Conservation (phyloP, 2,888 invertebrate species). For the Brenthis hecate region DNA sequence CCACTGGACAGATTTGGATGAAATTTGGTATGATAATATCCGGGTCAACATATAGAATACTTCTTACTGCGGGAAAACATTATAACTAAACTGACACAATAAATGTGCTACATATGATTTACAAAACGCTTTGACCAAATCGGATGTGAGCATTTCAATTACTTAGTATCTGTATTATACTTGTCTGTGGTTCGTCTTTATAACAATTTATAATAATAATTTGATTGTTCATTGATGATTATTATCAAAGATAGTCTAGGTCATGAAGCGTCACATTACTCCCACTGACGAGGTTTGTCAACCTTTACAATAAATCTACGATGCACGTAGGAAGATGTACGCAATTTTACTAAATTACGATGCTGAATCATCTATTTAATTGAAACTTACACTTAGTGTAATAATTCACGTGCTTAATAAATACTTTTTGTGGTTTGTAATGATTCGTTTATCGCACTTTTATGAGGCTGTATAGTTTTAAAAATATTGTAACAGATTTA, state of each 20-base stretch:
- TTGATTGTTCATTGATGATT: constrained; percentile 9
- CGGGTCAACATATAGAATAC: too few relatives aligned
- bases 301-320: constrained; percentile 26
- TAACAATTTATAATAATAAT: constrained; percentile 15
- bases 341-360: constrained; percentile 30
- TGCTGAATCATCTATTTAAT: constrained; percentile 13
- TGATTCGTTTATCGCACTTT: too few relatives aligned
- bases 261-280: constrained; percentile 25
- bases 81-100: too few relatives aligned
- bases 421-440: too few relatives aligned
- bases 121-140: too few relatives aligned
- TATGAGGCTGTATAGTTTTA: too few relatives aligned
- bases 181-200: constrained; percentile 2
- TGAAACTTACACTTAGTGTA: neutral
- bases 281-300: constrained; percentile 30
- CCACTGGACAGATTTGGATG: too few relatives aligned
- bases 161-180: constrained; percentile 1
- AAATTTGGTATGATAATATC: too few relatives aligned
- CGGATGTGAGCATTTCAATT: constrained; percentile 39
- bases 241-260: constrained; percentile 15
- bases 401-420: too few relatives aligned
- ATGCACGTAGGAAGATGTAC: constrained; percentile 32
- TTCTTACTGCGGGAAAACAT: too few relatives aligned
- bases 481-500: too few relatives aligned
- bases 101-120: too few relatives aligned